Percentiles rank a stretch among this genome's conserved stretches.
These are phyloP conservation scores for mouse (Mus musculus) DNA, from an alignment of 2,113 vertebrate genomes.

Conservation along the genomic window GRCm39 chr8:116686501-116687000, in stretches of 20 bases:
- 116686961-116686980: not conserved
- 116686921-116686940: not conserved
- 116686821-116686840: not conserved
- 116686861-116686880: not conserved
- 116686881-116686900: not conserved
- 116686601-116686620: not conserved
- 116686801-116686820: not conserved
- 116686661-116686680: not conserved
- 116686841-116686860: not conserved
- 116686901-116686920: not conserved
- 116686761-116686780: not conserved
- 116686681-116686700: not conserved
- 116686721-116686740: not conserved
- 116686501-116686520: not conserved
- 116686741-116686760: not conserved
- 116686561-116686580: rapidly evolving
- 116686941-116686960: not conserved
- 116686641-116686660: not conserved
- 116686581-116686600: not conserved
- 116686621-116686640: not conserved
- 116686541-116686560: not conserved
- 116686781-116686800: not conserved
- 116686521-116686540: not conserved
- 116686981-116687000: not conserved
- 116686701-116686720: not conserved